These are phyloP conservation scores for Parasteatoda tepidariorum DNA, from an alignment of 1,140 invertebrate species.

Conservation along the genomic window DNA sequence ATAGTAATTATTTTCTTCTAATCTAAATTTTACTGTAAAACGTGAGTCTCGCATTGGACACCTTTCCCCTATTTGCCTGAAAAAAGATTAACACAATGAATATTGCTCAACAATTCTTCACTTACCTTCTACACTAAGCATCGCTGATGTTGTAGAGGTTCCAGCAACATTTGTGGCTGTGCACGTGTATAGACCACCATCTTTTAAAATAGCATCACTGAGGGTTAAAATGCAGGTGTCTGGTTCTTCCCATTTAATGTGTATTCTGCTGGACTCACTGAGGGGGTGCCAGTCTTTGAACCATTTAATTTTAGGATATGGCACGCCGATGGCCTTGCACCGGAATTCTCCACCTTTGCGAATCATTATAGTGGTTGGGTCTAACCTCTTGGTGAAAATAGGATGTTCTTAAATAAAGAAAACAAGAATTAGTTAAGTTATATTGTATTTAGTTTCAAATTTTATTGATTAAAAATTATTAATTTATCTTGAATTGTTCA, in stretches of 20 bases:
- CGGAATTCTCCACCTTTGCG: conserved; percentile 80
- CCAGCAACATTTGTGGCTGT: conserved; percentile 93
- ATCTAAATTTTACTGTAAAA: too few species aligned
- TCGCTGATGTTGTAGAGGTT: conserved; percentile 85
- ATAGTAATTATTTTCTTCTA: too few species aligned
- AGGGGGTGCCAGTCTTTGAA: conserved; percentile 96
- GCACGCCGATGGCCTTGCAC: conserved; percentile 88
- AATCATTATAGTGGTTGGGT: conserved; percentile 82
- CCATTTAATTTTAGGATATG: conserved; percentile 94
- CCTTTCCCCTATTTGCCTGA: too few species aligned
- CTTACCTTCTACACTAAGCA: conserved; percentile 85
- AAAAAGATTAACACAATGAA: too few species aligned
- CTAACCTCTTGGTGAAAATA: conserved; percentile 82
- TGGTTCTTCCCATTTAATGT: conserved; percentile 85
- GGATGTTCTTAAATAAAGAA: conserved; percentile 78
- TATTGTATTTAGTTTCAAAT: too few species aligned
- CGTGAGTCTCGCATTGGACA: too few species aligned
- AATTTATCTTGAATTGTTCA: too few species aligned
- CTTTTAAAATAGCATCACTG: conserved; percentile 86
- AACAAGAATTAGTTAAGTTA: not conserved
- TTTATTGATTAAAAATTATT: too few species aligned
- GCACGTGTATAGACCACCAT: conserved; percentile 93
- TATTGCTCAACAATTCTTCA: too few species aligned
- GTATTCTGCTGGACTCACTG: conserved; percentile 81
- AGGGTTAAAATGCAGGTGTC: conserved; percentile 86